Conservation (phyloP, 2,113 vertebrate genomes). For the Hippocampus guttulatus region DNA sequence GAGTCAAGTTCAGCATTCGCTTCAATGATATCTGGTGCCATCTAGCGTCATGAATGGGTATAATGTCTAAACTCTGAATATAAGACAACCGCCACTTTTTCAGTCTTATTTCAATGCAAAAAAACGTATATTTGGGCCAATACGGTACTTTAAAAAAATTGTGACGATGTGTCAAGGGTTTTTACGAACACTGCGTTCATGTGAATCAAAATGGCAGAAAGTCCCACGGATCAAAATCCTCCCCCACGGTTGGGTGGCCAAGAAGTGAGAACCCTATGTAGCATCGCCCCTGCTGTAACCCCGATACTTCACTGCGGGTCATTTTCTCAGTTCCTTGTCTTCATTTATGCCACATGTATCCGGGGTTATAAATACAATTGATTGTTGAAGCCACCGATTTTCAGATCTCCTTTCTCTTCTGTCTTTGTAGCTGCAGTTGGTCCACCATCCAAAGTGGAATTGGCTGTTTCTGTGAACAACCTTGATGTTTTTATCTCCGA, state of each 20-base stretch:
- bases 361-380: not conserved
- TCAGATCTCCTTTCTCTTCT: not conserved
- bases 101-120: too few relatives aligned
- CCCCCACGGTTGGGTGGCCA: too few relatives aligned
- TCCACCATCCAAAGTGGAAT: constrained; percentile 1
- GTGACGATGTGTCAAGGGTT: too few relatives aligned
- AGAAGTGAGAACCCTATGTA: not conserved
- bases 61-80: too few relatives aligned
- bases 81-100: too few relatives aligned
- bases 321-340: not conserved
- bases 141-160: too few relatives aligned
- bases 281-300: not conserved
- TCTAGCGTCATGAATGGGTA: too few relatives aligned
- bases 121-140: too few relatives aligned
- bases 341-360: not conserved
- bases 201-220: too few relatives aligned
- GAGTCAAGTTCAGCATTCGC: too few relatives aligned
- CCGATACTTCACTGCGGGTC: not conserved
- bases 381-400: not conserved
- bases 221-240: not conserved
- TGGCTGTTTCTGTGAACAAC: not conserved
- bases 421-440: not conserved
- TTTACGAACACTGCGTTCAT: too few relatives aligned
- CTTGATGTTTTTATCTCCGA: not conserved
- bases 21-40: too few relatives aligned